Conservation (phyloP, 2,888 invertebrate genomes). For the Diloba caeruleocephala region DNA sequence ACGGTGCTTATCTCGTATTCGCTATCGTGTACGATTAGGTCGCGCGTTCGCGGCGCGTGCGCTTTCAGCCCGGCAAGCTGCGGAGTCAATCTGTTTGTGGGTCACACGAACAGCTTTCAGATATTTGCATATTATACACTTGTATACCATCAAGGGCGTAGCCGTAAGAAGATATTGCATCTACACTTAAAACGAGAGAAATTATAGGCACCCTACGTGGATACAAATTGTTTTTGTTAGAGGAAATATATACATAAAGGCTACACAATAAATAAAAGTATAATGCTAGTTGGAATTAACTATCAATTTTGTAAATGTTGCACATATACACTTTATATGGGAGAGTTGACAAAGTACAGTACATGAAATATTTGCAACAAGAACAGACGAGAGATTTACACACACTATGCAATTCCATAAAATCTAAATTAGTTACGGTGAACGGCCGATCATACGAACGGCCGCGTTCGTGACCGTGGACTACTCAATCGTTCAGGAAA, state of each 20-base stretch:
- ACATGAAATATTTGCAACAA: slow-evolving; percentile 44
- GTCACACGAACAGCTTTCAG: slow-evolving; percentile 80
- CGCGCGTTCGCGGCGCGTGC: slow-evolving; percentile 54
- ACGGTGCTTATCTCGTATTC: slow-evolving; percentile 63
- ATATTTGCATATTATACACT: slow-evolving; percentile 71
- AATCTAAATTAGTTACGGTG: slow-evolving; percentile 74
- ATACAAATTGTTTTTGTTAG: slow-evolving; percentile 15
- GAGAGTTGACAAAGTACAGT: slow-evolving; percentile 40
- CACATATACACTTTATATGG: slow-evolving; percentile 31
- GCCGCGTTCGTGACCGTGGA: slow-evolving; percentile 72
- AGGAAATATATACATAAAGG: slow-evolving; percentile 1
- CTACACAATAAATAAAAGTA: neutral
- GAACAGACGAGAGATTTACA: slow-evolving; percentile 52
- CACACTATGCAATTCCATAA: slow-evolving; percentile 68
- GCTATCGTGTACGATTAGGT: slow-evolving; percentile 53
- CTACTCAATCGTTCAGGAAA: slow-evolving; percentile 49
- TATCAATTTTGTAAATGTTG: slow-evolving; percentile 12
- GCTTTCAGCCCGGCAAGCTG: slow-evolving; percentile 56
- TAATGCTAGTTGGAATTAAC: neutral
- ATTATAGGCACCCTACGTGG: slow-evolving; percentile 36
- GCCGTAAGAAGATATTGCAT: slow-evolving; percentile 48
- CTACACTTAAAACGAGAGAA: slow-evolving; percentile 59
- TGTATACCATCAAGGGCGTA: slow-evolving; percentile 53
- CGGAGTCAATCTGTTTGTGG: slow-evolving; percentile 64
- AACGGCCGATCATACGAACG: slow-evolving; percentile 68